phyloP scores from a whole-genome alignment of 1,140 invertebrate genomes.

The Maniola jurtina region DNA sequence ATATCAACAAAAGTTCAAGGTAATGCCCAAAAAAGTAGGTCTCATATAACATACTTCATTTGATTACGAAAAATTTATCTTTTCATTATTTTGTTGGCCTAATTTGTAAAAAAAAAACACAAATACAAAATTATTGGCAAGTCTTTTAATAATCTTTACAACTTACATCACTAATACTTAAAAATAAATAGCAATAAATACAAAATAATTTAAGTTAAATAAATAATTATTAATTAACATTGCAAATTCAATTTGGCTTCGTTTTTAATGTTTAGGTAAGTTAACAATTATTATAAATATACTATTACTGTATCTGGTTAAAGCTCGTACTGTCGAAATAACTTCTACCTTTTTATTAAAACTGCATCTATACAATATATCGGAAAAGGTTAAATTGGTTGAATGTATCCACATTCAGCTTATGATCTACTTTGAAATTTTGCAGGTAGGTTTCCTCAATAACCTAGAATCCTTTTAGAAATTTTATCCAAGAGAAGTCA shows the following conservation, averaged over 20 bases:
- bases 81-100: too few species aligned
- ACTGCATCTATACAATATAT: background rate
- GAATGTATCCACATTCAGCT: too few species aligned
- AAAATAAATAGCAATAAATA: conserved; percentile 36
- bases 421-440: too few species aligned
- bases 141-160: conserved; percentile 22
- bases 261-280: conserved; percentile 30
- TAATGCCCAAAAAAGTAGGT: too few species aligned
- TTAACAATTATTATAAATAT: background rate
- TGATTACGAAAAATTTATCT: too few species aligned
- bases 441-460: too few species aligned
- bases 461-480: too few species aligned
- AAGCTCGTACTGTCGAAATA: conserved; percentile 2
- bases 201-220: conserved; percentile 49
- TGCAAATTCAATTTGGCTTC: conserved; percentile 61
- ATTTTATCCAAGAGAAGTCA: too few species aligned
- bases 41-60: too few species aligned
- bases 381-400: too few species aligned
- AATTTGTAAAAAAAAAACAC: too few species aligned
- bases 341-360: background rate
- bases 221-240: conserved; percentile 40
- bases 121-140: conserved; percentile 26
- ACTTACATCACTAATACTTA: conserved; percentile 5
- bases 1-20: too few species aligned
- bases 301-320: conserved; percentile 9